phyloP scores from a whole-genome alignment of 2,888 invertebrate genomes.

The Molanna angustata region DNA sequence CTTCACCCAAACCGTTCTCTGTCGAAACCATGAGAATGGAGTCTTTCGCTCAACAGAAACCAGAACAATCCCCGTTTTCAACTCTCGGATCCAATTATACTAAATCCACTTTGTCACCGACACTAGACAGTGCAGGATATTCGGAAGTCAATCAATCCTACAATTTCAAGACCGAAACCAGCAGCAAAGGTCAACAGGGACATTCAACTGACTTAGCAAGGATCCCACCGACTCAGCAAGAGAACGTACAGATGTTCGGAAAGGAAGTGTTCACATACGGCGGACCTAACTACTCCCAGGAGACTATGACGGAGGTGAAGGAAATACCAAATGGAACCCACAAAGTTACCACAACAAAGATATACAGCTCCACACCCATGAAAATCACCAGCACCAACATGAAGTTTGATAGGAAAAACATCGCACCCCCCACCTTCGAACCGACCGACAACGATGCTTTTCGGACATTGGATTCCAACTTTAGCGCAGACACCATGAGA shows the following conservation, averaged over 20 bases:
- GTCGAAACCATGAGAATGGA: conserved; percentile 20
- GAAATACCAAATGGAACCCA: conserved; percentile 56
- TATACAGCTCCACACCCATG: conserved; percentile 57
- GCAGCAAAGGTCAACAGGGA: conserved; percentile 37
- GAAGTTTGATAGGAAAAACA: conserved; percentile 42
- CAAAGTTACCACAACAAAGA: conserved; percentile 56
- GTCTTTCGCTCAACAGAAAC: conserved; percentile 14
- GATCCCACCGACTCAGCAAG: conserved; percentile 40
- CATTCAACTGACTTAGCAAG: conserved; percentile 45
- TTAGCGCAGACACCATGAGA: conserved; percentile 48
- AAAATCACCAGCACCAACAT: conserved; percentile 52
- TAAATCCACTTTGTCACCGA: conserved; percentile 18
- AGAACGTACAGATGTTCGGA: conserved; percentile 38
- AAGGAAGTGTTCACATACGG: conserved; percentile 47
- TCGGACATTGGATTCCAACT: conserved; percentile 47
- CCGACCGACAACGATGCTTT: conserved; percentile 53
- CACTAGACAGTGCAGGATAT: conserved; percentile 15
- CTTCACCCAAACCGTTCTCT: conserved; percentile 29
- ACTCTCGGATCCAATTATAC: conserved; percentile 24
- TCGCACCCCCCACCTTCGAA: conserved; percentile 40
- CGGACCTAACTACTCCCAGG: conserved; percentile 50
- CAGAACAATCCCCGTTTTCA: conserved; percentile 24
- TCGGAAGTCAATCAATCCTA: conserved; percentile 29
- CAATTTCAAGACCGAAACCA: conserved; percentile 25
- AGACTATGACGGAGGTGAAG: conserved; percentile 54